Conservation (phyloP, 1,140 invertebrate genomes). For the Palaemon carinicauda region DNA sequence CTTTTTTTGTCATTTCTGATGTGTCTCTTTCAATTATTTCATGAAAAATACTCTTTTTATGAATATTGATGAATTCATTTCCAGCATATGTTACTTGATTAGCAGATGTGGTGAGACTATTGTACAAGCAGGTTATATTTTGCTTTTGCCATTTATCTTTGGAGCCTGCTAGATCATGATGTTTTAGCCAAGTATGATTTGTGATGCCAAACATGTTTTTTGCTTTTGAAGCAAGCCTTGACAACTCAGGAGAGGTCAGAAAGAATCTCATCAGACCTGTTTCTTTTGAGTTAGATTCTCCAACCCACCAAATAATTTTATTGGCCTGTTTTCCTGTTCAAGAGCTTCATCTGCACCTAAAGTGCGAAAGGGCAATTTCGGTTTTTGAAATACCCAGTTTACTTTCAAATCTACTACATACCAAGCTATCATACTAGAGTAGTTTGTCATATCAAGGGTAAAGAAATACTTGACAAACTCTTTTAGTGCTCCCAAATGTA, state of each 20-base stretch:
- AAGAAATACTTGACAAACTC: too few species aligned
- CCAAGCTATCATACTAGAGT: too few species aligned
- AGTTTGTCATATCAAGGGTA: too few species aligned
- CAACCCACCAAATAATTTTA: background rate
- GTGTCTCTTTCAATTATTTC: slow-evolving; percentile 5
- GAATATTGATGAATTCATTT: background rate
- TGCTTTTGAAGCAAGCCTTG: background rate
- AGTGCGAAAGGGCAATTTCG: background rate
- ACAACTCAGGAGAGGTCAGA: background rate
- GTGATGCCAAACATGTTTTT: background rate
- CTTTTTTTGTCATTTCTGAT: background rate
- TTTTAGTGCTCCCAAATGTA: too few species aligned
- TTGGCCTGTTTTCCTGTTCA: slow-evolving; percentile 7
- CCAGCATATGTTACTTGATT: slow-evolving; percentile 3
- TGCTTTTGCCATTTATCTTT: background rate
- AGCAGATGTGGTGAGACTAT: background rate
- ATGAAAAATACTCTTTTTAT: background rate
- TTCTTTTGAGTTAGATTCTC: background rate
- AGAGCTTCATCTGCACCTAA: background rate
- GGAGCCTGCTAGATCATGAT: background rate
- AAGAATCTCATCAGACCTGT: background rate
- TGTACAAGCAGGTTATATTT: background rate
- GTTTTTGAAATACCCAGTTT: background rate
- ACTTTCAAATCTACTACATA: too few species aligned
- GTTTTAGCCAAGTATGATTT: background rate